These are phyloP conservation scores for Zoanthus sansibaricus DNA, from an alignment of 92 coral and sea anemone genomes.

Conservation along the genomic window DNA sequence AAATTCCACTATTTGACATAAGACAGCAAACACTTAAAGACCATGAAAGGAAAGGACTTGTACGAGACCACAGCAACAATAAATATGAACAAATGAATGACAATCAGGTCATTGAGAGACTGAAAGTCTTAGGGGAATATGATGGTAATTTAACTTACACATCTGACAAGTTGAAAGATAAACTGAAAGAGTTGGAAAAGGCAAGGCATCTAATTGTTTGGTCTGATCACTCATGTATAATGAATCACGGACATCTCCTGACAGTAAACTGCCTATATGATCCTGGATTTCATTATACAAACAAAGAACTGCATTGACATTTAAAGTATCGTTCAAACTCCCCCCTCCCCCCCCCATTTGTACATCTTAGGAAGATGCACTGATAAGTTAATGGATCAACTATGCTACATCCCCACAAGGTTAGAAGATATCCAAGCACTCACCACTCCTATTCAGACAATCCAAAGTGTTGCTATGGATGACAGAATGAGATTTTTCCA, in stretches of 20 bases:
- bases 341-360: no score
- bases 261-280: conserved; percentile 38
- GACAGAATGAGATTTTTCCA: conserved; percentile 3
- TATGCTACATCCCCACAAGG: conserved; percentile 52
- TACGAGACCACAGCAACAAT: conserved; percentile 41
- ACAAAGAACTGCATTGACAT: conserved; percentile 49
- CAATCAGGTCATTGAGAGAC: background rate
- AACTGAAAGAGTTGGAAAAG: conserved; percentile 29
- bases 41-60: conserved; percentile 37
- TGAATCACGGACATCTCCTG: conserved; percentile 48
- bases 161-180: background rate
- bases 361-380: conserved; percentile 58
- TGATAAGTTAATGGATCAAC: conserved; percentile 61
- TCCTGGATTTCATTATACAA: conserved; percentile 46
- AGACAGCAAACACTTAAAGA: background rate
- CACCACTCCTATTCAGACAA: background rate
- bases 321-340: conserved; percentile 44
- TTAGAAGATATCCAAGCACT: conserved; percentile 52
- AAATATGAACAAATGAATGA: conserved; percentile 21
- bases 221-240: conserved; percentile 40
- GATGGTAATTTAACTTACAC: background rate
- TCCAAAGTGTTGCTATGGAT: background rate
- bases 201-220: conserved; percentile 40
- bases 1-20: conserved; percentile 38
- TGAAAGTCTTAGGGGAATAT: conserved; percentile 30